Evolutionary conservation across 1,140 invertebrate genomes (phyloP).

Genomic region (Drosophila mayri): DNA sequence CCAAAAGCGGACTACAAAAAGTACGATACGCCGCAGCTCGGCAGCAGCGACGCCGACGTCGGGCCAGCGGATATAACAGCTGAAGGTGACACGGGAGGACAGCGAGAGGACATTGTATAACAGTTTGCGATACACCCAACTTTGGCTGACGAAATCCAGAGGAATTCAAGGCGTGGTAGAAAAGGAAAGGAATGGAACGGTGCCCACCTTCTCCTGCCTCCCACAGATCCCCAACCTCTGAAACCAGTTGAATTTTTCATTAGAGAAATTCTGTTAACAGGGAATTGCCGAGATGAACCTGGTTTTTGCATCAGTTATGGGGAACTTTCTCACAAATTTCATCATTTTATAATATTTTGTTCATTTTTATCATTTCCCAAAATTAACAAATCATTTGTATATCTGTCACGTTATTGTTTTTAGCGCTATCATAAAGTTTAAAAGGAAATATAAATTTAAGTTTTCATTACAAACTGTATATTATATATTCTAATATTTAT

Average conservation of each 20-base stretch:
- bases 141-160: constrained; percentile 36
- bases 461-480: background rate
- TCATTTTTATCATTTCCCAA: background rate
- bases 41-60: constrained; percentile 1
- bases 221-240: background rate
- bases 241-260: constrained; percentile 31
- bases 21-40: constrained; percentile 1
- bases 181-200: constrained; percentile 13
- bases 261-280: background rate
- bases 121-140: constrained; percentile 22
- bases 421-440: background rate
- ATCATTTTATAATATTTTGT: background rate
- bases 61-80: constrained; percentile 33
- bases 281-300: constrained; percentile 10
- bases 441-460: background rate
- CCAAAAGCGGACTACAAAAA: constrained; percentile 43
- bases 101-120: constrained; percentile 37
- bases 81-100: constrained; percentile 62
- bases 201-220: background rate
- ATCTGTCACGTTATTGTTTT: background rate
- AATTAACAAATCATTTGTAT: background rate
- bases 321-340: constrained; percentile 1
- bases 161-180: constrained; percentile 40
- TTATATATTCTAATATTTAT: too few species aligned
- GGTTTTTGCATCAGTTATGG: constrained; percentile 6